Percentiles rank a stretch among this genome's conserved stretches.
Conservation (phyloP, 2,113 vertebrate genomes). For the Tragelaphus buxtoni region DNA sequence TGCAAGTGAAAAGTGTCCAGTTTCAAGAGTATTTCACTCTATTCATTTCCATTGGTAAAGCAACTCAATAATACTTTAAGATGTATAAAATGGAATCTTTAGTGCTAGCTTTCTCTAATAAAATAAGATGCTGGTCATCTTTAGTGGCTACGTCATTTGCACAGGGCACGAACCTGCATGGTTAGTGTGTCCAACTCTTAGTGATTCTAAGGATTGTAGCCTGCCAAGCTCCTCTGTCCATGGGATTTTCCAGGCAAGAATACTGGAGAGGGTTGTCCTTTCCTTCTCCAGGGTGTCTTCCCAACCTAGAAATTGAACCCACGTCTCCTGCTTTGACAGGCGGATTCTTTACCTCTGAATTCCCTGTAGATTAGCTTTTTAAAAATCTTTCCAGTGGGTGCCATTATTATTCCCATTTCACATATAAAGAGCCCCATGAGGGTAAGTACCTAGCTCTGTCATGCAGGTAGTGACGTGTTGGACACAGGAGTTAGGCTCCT, state of each 20-base stretch:
- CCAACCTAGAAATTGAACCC: background rate
- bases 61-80: background rate
- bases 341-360: background rate
- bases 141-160: background rate
- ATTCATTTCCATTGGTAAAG: background rate
- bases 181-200: background rate
- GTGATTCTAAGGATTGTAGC: background rate
- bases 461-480: background rate
- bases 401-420: background rate
- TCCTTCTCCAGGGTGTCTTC: background rate
- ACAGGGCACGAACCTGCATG: rapidly evolving
- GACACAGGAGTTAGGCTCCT: background rate
- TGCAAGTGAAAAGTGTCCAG: background rate
- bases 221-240: background rate
- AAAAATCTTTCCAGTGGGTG: background rate
- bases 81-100: background rate
- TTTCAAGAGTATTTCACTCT: background rate
- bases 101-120: background rate
- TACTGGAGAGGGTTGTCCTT: background rate
- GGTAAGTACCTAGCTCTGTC: background rate
- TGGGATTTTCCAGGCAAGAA: background rate
- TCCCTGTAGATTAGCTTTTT: background rate
- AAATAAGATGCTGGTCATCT: background rate
- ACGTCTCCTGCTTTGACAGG: background rate
- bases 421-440: background rate